A percentile compares a stretch with the other conserved stretches of the same genome.
phyloP scores from a whole-genome alignment of 2,888 invertebrate genomes.

The Oscheius onirici region DNA sequence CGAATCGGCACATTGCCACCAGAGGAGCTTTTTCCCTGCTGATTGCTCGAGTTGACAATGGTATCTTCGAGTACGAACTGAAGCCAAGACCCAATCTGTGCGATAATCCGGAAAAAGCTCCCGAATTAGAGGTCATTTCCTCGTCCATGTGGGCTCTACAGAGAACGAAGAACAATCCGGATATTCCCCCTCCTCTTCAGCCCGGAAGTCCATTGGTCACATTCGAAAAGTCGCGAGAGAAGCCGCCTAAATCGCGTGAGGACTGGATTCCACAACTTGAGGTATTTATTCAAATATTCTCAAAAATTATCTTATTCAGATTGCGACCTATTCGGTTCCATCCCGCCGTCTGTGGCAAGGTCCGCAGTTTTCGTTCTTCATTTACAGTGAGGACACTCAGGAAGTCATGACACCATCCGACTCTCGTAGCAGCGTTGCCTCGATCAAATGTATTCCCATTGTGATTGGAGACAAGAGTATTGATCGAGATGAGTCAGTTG shows the following conservation, averaged over 20 bases:
- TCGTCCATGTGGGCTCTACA: constrained; percentile 37
- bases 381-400: constrained; percentile 45
- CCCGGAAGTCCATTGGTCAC: constrained; percentile 43
- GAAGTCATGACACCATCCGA: constrained; percentile 36
- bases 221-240: constrained; percentile 10
- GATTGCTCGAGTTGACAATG: constrained; percentile 48
- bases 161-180: constrained; percentile 55
- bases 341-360: constrained; percentile 95
- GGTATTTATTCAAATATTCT: background rate
- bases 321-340: constrained; percentile 86
- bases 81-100: constrained; percentile 12
- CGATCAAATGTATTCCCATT: constrained; percentile 48
- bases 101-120: constrained; percentile 35
- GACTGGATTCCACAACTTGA: constrained; percentile 48
- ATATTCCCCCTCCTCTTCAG: constrained; percentile 53
- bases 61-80: constrained; percentile 44
- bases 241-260: constrained; percentile 27
- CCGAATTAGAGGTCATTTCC: constrained; percentile 36
- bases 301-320: constrained; percentile 14
- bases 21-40: constrained; percentile 20
- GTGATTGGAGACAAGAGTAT: constrained; percentile 37
- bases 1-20: constrained; percentile 37
- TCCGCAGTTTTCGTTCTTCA: constrained; percentile 93
- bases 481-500: constrained; percentile 11
- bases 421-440: constrained; percentile 2